phyloP scores from a whole-genome alignment of 2,888 invertebrate species.

The Colostygia pectinataria region DNA sequence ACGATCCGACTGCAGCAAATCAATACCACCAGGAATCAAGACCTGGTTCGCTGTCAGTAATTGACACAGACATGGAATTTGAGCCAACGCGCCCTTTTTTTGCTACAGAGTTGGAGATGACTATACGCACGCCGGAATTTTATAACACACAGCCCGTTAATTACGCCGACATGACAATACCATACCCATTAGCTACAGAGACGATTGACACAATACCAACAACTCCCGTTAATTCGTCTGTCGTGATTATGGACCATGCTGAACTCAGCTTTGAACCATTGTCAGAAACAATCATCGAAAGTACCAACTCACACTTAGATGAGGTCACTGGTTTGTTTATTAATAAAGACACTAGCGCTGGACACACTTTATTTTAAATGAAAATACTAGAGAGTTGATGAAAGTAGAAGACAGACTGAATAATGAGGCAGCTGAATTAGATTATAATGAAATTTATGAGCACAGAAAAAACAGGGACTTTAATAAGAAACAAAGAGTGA shows the following conservation, averaged over 20 bases:
- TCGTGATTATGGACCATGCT: constrained; percentile 2
- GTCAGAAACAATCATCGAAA: constrained; percentile 4
- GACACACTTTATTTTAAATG: background rate
- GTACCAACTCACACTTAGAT: constrained; percentile 3
- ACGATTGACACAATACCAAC: constrained; percentile 2
- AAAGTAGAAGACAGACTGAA: background rate
- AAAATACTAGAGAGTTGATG: background rate
- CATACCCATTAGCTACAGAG: constrained; percentile 3
- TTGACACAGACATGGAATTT: background rate
- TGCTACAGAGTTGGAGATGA: background rate
- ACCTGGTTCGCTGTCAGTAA: background rate
- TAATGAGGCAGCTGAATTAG: background rate
- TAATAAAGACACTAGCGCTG: background rate
- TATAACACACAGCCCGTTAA: constrained; percentile 3
- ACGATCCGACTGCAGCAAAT: constrained; percentile 1
- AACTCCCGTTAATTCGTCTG: background rate
- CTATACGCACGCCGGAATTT: background rate
- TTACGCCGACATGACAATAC: constrained; percentile 5
- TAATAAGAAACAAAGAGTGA: background rate
- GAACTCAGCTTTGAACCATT: constrained; percentile 1
- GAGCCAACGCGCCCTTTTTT: background rate
- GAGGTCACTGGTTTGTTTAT: constrained; percentile 1
- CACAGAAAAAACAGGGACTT: background rate
- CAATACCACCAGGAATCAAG: constrained; percentile 1
- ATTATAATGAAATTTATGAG: background rate